Conservation (phyloP, 2,888 invertebrate species). For the Drosophila peninsularis region DNA sequence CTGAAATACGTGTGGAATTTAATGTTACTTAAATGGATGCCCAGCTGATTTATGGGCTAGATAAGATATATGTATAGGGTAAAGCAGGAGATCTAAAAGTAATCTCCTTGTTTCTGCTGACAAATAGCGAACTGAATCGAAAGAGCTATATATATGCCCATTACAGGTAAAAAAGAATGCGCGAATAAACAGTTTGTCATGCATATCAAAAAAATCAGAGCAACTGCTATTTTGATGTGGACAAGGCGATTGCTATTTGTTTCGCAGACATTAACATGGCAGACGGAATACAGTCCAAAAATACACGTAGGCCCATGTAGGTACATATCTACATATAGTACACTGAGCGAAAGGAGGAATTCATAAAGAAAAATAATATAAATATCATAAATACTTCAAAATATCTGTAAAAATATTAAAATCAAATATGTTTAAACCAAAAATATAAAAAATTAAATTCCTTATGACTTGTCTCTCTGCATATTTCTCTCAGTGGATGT, state of each 20-base stretch:
- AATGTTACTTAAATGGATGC: constrained; percentile 37
- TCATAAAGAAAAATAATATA: background rate
- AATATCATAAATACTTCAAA: background rate
- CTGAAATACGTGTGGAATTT: constrained; percentile 40
- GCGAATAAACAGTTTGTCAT: constrained; percentile 57
- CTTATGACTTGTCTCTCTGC: too few species aligned
- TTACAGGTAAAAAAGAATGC: constrained; percentile 13
- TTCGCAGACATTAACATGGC: constrained; percentile 32
- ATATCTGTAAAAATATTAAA: background rate
- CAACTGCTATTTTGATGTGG: constrained; percentile 48
- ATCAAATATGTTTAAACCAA: background rate
- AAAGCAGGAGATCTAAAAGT: background rate
- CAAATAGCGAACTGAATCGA: constrained; percentile 1
- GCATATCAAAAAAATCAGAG: constrained; percentile 66
- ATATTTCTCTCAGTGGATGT: constrained; percentile 8
- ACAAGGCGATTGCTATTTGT: constrained; percentile 31
- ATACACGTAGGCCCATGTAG: constrained; percentile 33
- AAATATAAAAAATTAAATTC: too few species aligned
- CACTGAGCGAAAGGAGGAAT: background rate
- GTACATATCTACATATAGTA: constrained; percentile 16
- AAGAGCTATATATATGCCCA: constrained; percentile 3
- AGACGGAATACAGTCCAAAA: constrained; percentile 46
- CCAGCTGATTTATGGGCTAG: background rate
- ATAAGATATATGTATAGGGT: constrained; percentile 2
- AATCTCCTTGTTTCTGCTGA: background rate